phyloP scores from a whole-genome alignment of 2,888 invertebrate genomes.

The Lasioglossum malachurum region DNA sequence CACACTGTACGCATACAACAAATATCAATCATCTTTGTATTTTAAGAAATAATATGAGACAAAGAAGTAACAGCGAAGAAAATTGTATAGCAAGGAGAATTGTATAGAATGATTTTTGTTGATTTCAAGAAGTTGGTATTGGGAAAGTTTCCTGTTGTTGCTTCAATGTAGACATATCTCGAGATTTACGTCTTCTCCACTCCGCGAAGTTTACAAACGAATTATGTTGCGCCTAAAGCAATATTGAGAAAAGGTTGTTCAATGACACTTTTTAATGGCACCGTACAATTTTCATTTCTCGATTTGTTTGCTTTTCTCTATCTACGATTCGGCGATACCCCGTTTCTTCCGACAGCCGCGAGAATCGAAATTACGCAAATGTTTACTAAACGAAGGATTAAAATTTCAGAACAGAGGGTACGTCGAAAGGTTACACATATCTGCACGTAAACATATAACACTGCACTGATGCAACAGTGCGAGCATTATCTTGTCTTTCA shows the following conservation, averaged over 20 bases:
- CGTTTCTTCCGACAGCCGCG: slow-evolving; percentile 8
- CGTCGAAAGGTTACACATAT: slow-evolving; percentile 65
- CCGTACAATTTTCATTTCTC: neutral
- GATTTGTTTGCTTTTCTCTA: neutral
- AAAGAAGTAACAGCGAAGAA: too few relatives aligned
- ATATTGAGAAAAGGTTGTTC: neutral
- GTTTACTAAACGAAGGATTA: slow-evolving; percentile 44
- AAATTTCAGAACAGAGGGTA: slow-evolving; percentile 54
- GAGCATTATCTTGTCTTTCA: slow-evolving; percentile 68
- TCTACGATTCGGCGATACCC: neutral
- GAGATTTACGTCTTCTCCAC: neutral
- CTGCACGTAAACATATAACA: slow-evolving; percentile 52
- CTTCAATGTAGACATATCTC: neutral
- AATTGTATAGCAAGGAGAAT: too few relatives aligned
- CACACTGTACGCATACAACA: too few relatives aligned
- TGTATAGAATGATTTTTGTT: too few relatives aligned
- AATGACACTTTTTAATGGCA: neutral
- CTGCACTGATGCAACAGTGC: slow-evolving; percentile 68
- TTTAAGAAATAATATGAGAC: too few relatives aligned
- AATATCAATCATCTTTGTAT: too few relatives aligned
- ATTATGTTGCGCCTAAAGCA: neutral
- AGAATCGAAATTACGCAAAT: slow-evolving; percentile 48
- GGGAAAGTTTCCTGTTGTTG: neutral
- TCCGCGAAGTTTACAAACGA: neutral
- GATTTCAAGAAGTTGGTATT: too few relatives aligned